phyloP scores from a whole-genome alignment of 2,888 invertebrate genomes.

The Tholera decimalis region DNA sequence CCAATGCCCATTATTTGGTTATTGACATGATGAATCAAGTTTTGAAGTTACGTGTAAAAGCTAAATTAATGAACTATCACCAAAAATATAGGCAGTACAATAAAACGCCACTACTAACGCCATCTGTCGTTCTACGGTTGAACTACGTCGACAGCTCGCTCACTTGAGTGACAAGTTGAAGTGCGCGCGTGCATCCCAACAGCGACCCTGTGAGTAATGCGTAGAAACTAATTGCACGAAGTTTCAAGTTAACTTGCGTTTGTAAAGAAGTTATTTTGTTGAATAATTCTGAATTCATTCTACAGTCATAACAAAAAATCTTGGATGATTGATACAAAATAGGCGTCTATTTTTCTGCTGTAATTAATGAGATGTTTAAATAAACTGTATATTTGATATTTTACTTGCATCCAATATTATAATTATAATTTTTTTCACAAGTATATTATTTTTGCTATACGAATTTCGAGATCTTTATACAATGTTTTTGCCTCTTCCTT shows the following conservation, averaged over 20 bases:
- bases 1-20: no score
- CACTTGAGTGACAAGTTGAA: constrained; percentile 72
- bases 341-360: background rate
- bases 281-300: background rate
- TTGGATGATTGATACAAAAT: background rate
- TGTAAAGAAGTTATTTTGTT: background rate
- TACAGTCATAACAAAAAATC: no score
- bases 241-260: background rate
- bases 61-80: background rate
- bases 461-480: no score
- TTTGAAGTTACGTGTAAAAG: background rate
- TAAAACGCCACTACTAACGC: constrained; percentile 72
- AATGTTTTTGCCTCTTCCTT: background rate
- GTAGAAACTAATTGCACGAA: constrained; percentile 17
- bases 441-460: background rate
- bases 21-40: no score
- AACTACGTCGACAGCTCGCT: constrained; percentile 71
- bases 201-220: constrained; percentile 44
- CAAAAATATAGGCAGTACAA: background rate
- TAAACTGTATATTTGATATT: background rate
- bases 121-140: constrained; percentile 73
- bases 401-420: background rate
- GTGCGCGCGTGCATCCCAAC: constrained; percentile 66
- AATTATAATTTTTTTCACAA: background rate
- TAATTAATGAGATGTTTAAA: background rate